phyloP scores from a whole-genome alignment of 2,888 invertebrate species.

The Myopa tessellatipennis region DNA sequence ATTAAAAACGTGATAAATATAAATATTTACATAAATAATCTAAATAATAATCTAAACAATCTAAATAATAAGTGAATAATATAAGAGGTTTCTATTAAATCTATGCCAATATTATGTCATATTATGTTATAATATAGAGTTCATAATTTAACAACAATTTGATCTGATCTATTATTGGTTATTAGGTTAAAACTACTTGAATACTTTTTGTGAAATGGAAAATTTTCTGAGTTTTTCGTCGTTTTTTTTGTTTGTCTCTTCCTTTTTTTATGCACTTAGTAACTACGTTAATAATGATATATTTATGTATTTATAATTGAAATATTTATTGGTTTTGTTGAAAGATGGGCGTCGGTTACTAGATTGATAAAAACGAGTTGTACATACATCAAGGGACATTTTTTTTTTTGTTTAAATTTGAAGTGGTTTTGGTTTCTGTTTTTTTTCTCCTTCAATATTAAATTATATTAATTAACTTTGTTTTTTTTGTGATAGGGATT shows the following conservation, averaged over 20 bases:
- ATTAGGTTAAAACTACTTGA: too few relatives aligned
- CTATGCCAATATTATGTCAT: too few relatives aligned
- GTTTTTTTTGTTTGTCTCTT: neutral
- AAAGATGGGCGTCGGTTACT: constrained; percentile 8
- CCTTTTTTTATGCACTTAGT: too few relatives aligned
- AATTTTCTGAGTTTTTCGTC: neutral
- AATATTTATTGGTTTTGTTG: neutral
- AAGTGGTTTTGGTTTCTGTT: neutral
- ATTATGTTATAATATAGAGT: too few relatives aligned
- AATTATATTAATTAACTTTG: neutral
- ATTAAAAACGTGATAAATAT: too few relatives aligned
- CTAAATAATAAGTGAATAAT: too few relatives aligned
- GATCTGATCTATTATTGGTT: too few relatives aligned
- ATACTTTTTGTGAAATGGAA: neutral
- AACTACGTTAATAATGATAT: neutral
- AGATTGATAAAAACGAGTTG: constrained; percentile 1
- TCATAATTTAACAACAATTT: too few relatives aligned
- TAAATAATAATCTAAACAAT: too few relatives aligned
- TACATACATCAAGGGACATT: constrained; percentile 18
- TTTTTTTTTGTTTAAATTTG: too few relatives aligned
- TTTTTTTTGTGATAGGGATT: neutral
- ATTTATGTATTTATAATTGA: neutral
- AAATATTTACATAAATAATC: too few relatives aligned
- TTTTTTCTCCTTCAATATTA: neutral
- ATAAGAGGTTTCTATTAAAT: too few relatives aligned